Evolutionary conservation across 37 sponge, comb jelly and placozoan genomes (phyloP).

Genomic region (Hormiphora californensis): DNA sequence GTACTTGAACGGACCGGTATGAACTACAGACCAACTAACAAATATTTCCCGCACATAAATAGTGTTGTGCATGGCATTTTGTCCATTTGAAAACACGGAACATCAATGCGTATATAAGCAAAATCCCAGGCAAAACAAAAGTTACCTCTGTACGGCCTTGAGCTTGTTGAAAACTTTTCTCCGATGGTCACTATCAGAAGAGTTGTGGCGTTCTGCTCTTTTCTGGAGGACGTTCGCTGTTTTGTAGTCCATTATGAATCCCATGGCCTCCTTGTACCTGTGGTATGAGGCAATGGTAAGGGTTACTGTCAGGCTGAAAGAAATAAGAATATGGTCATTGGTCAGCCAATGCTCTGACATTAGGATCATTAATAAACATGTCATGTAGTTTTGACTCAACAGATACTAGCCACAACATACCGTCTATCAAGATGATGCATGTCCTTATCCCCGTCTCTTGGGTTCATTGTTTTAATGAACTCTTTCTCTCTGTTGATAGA

Average conservation of each 20-base stretch:
- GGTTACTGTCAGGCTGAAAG: neutral
- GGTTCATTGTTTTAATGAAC: constrained; percentile 24
- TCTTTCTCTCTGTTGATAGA: constrained; percentile 48
- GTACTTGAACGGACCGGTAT: no score
- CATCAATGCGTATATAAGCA: no score
- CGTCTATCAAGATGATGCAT: constrained; percentile 45
- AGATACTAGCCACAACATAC: neutral
- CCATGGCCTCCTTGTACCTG: constrained; percentile 50
- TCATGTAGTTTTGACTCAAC: neutral
- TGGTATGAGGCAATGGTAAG: neutral
- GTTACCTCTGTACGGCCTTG: neutral
- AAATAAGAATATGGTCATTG: neutral
- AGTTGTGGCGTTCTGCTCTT: neutral
- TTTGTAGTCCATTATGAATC: constrained; percentile 52
- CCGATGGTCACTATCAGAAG: neutral
- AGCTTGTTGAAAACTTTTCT: neutral
- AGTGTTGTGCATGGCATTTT: no score
- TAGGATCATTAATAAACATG: neutral
- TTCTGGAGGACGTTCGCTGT: neutral
- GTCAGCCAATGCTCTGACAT: neutral
- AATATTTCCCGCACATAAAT: no score
- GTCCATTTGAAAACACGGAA: no score
- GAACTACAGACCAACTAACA: no score
- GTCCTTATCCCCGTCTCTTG: constrained; percentile 16
- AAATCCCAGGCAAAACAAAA: no score